Evolutionary conservation across 2,888 invertebrate species (phyloP).

Genomic region (Phyllotreta striolata): DNA sequence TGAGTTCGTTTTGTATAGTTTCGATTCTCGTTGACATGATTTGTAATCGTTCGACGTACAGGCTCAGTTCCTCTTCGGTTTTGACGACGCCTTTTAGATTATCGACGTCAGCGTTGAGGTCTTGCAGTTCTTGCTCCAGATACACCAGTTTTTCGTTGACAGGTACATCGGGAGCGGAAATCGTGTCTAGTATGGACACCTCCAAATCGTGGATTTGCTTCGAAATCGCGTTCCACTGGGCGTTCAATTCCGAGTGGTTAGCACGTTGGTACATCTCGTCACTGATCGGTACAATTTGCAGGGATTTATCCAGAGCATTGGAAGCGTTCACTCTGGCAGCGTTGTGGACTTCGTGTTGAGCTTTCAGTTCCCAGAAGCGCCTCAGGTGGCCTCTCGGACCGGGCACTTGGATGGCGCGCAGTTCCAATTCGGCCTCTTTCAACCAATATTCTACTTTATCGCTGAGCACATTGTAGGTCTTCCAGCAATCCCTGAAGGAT

Average conservation of each 20-base stretch:
- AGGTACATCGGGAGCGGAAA: slow-evolving; percentile 77
- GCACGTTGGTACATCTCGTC: slow-evolving; percentile 85
- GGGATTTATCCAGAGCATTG: slow-evolving; percentile 76
- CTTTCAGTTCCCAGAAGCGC: slow-evolving; percentile 89
- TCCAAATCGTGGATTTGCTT: slow-evolving; percentile 73
- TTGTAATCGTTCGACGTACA: slow-evolving; percentile 83
- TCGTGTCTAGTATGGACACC: slow-evolving; percentile 71
- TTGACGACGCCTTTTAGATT: slow-evolving; percentile 80
- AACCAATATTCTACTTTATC: slow-evolving; percentile 82
- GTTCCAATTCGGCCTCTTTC: slow-evolving; percentile 74
- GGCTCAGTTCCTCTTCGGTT: slow-evolving; percentile 81
- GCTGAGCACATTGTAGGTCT: slow-evolving; percentile 74
- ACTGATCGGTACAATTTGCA: slow-evolving; percentile 81
- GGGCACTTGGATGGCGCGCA: slow-evolving; percentile 70
- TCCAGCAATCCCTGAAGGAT: slow-evolving; percentile 82
- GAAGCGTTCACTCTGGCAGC: slow-evolving; percentile 78
- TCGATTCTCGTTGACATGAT: slow-evolving; percentile 78
- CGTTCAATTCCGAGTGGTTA: slow-evolving; percentile 79
- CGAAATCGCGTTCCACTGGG: slow-evolving; percentile 76
- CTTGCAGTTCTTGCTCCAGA: slow-evolving; percentile 79
- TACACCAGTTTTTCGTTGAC: slow-evolving; percentile 77
- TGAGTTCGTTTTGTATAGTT: slow-evolving; percentile 81
- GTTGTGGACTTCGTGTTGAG: slow-evolving; percentile 85
- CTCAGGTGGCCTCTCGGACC: slow-evolving; percentile 76
- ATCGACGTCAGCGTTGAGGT: slow-evolving; percentile 74